A percentile compares a stretch with the other conserved stretches of the same genome.
Evolutionary conservation across 2,797 vertebrate species (phyloP).

Genomic region (Periparus ater): DNA sequence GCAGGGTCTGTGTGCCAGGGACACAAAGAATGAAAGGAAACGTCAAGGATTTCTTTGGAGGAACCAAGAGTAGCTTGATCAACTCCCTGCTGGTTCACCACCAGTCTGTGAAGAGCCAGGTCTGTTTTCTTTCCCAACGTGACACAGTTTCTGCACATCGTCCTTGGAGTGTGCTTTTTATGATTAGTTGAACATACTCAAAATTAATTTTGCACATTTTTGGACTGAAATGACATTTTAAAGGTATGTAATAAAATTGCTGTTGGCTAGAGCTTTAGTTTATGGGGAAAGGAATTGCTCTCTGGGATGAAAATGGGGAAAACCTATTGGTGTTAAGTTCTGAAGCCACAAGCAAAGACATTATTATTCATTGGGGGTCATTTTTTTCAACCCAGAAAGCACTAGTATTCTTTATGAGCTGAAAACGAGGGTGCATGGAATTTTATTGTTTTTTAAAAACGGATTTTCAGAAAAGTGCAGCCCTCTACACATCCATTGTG

Average conservation of each 20-base stretch:
- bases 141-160: background rate
- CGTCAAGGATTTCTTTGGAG: background rate
- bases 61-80: background rate
- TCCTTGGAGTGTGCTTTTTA: background rate
- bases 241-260: slow-evolving; percentile 4
- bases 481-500: background rate
- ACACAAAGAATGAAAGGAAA: background rate
- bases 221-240: slow-evolving; percentile 11
- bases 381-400: slow-evolving; percentile 15
- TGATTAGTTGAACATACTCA: background rate
- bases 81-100: background rate
- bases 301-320: background rate
- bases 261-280: slow-evolving; percentile 14
- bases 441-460: slow-evolving; percentile 17
- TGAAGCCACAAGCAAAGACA: slow-evolving; percentile 18
- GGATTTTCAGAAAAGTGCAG: background rate
- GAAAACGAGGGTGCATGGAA: background rate
- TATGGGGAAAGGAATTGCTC: background rate
- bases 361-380: slow-evolving; percentile 17
- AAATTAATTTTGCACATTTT: slow-evolving; percentile 18
- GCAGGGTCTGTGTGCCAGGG: background rate
- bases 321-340: background rate
- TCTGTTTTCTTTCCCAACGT: background rate
- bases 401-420: slow-evolving; percentile 34
- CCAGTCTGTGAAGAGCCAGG: background rate